Evolutionary conservation across 2,888 invertebrate genomes (phyloP), one percentile per base, ranked within the genome.

Genomic region (Nephrotoma flavescens): DNA sequence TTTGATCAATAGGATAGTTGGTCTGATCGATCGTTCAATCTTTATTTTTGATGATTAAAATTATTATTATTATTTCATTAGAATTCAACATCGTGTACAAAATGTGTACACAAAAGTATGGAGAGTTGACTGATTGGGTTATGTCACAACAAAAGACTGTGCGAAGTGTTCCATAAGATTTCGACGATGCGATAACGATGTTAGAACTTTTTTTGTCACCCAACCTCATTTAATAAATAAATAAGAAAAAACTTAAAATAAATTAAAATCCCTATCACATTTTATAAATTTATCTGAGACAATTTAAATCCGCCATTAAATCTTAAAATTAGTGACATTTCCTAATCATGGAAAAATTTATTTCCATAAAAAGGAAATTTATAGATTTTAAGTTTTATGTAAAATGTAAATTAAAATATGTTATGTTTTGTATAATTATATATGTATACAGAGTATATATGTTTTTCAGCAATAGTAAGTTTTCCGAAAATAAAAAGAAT

Each of bases 241-340:
- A 71, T 31, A 31, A 31, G 31, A 31, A 31, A 31, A 31, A 31
- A 31, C 31, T 31, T 31, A 31, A 31, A 71, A 71, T 31, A 31
- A 31, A 71, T 31, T 4, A 71, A 19, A 71, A n/a, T 71, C 71
- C 71, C 31, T 31, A 31, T 71, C 12, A 71, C 19, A 71, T 71
- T 71, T 71, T 71, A 31, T 71, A 71, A 31, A 31, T n/a, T 71
- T 71, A 86, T 57, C 6, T 19, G 41, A 57, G 86, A 86, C 86
- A 86, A 86, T 86, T 71, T 86, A 86, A 86, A 86, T 86, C 86
- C 86, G 57, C 86, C 42, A 86, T 86, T 57, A 86, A 86, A 86
- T 86, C 57, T 86, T 12, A 86, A 86, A 71, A 86, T 86, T 57
- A 86, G 86, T 86, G 86, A 57, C 57, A 57, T 57, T 57, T 86